These are phyloP conservation scores for Xiphophorus maculatus DNA, from an alignment of 2,113 vertebrate genomes.

Conservation along the genomic window DNA sequence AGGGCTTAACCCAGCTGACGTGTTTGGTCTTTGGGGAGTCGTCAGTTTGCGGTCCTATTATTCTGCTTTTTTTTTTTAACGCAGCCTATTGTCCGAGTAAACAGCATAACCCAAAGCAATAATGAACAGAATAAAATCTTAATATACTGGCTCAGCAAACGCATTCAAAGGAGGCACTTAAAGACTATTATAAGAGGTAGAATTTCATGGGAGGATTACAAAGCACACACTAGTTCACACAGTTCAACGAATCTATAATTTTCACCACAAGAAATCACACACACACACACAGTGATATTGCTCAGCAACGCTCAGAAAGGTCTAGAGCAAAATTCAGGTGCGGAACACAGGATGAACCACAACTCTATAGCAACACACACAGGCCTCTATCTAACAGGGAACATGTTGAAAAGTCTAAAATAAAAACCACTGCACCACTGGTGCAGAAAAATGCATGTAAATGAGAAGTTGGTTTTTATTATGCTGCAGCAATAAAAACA, in stretches of 20 bases:
- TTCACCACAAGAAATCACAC: neutral
- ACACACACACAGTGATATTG: neutral
- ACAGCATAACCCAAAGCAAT: neutral
- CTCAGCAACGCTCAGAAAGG: neutral
- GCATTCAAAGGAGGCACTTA: neutral
- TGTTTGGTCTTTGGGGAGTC: constrained; percentile 23
- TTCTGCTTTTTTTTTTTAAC: neutral
- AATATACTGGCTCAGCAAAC: neutral
- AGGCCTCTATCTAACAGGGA: neutral
- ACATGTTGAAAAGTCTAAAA: neutral
- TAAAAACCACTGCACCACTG: neutral
- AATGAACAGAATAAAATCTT: neutral
- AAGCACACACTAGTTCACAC: neutral
- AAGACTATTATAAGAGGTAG: neutral
- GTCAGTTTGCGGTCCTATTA: constrained; percentile 15
- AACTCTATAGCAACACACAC: neutral
- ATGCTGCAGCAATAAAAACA: neutral
- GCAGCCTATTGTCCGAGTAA: neutral
- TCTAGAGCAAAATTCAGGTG: neutral
- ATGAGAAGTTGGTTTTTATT: neutral
- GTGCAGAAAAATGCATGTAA: neutral
- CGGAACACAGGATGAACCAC: neutral
- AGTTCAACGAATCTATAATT: neutral
- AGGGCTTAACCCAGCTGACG: constrained; percentile 8
- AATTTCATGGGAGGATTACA: neutral